Evolutionary conservation across 1,140 invertebrate species (phyloP).

Genomic region (Camponotus vicinus): DNA sequence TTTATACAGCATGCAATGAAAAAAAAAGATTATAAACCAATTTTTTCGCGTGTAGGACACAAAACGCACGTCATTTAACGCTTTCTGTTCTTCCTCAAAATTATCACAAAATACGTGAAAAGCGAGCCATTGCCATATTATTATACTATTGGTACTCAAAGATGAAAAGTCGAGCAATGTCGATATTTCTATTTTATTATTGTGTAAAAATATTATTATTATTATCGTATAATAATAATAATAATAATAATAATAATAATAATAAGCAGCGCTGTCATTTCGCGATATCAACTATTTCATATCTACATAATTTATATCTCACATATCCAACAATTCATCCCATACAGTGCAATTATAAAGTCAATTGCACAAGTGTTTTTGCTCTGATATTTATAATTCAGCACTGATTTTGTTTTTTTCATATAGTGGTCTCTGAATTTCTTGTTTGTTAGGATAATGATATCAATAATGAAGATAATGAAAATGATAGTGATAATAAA

Average conservation of each 20-base stretch:
- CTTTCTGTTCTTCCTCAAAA: neutral
- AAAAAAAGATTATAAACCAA: neutral
- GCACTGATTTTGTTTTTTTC: conserved; percentile 35
- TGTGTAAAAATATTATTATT: conserved; percentile 55
- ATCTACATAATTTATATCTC: conserved; percentile 33
- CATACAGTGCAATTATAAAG: conserved; percentile 43
- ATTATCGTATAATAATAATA: no score
- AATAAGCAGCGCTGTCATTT: conserved; percentile 13
- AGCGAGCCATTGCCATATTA: neutral
- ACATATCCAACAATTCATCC: conserved; percentile 46
- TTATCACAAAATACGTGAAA: conserved; percentile 3
- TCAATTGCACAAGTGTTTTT: conserved; percentile 25
- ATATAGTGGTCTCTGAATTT: conserved; percentile 23
- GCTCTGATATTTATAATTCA: conserved; percentile 2
- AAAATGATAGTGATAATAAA: conserved; percentile 41
- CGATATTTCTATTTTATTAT: conserved; percentile 31
- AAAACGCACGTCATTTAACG: neutral
- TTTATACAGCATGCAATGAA: neutral
- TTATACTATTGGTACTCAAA: neutral
- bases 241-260: no score
- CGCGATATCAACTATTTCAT: neutral
- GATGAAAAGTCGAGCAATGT: conserved; percentile 7
- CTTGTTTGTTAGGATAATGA: conserved; percentile 13
- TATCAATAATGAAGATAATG: neutral
- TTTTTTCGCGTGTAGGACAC: neutral